Base-by-base conservation (phyloP, 2,113 vertebrate genomes). In the Spilogale gracilis region DNA sequence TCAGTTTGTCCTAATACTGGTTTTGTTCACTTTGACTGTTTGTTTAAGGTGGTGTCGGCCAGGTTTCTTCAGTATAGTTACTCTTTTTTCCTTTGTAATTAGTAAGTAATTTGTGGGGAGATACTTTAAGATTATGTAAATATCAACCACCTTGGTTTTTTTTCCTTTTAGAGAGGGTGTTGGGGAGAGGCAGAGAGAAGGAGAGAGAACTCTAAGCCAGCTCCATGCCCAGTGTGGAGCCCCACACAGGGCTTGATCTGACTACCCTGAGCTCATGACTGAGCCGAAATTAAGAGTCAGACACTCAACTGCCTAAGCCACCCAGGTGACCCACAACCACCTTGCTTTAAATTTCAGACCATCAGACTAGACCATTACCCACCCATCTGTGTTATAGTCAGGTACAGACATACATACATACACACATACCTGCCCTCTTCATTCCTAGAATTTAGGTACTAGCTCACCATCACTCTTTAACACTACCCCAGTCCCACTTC, bases 41-140 rank as follows among this genome's bases (percentile, higher is more conserved):
- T 78, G 23, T 82, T 82, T 86, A 87, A 27, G 50, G 27, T 97
- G 69, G 21, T 92, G 50, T 48, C 78, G 67, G 27, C 21, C 88
- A 89, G 27, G 17, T 96, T 95, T 86, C 74, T 97, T 81, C 80
- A 45, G 54, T 94, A 21, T 63, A 80, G 78, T 85, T 92, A 38
- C 16, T 52, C 45, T 76, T 87, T 93, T 71, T 95, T 71, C 58
- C 21, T 96, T 56, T 91, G 73, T 91, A 83, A 94, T 84, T 94
- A 80, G 32, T 76, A 90, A 54, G 20, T 93, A 76, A 91, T 89
- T 73, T 95, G 32, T 91, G 25, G 32, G 74, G 54, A 61, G 23
- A 71, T 93, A 52, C 27, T 61, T 76, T 93, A 76, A 89, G 50
- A 86, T 94, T 74, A 85, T 96, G 10, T 93, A 74, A 90, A 38